These are phyloP conservation scores for Callopanchax toddi DNA, from an alignment of 2,113 vertebrate species.

Conservation along the genomic window DNA sequence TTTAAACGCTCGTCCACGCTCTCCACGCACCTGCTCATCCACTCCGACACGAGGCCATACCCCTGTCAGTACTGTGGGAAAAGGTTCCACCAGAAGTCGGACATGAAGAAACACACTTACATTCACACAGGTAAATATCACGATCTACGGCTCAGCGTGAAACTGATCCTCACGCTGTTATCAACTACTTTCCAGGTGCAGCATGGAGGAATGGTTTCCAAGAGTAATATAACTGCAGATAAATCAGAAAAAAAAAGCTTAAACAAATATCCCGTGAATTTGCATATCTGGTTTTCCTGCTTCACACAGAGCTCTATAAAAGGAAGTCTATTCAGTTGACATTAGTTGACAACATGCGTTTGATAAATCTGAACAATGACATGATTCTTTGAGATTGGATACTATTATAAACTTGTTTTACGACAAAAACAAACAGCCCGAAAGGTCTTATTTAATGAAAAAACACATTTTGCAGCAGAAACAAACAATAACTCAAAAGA, in stretches of 20 bases:
- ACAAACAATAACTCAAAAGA: constrained; percentile 29
- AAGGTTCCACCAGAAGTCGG: constrained; percentile 98
- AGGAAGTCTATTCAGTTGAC: constrained; percentile 39
- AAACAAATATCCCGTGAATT: constrained; percentile 71
- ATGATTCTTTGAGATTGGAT: constrained; percentile 32
- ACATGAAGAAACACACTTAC: constrained; percentile 99
- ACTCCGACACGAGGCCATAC: constrained; percentile 96
- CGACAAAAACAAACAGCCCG: neutral
- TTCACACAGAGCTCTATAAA: constrained; percentile 46
- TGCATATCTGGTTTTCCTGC: constrained; percentile 76
- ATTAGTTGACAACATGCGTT: constrained; percentile 41
- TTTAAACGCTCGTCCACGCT: constrained; percentile 98
- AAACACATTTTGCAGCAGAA: neutral
- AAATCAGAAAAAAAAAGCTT: constrained; percentile 72
- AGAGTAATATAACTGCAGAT: constrained; percentile 67
- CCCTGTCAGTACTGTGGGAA: constrained; percentile 99
- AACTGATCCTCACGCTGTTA: constrained; percentile 4
- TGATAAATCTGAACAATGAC: constrained; percentile 77
- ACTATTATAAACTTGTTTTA: constrained; percentile 20
- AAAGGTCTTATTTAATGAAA: neutral
- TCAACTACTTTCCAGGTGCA: constrained; percentile 47
- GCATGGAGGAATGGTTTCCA: constrained; percentile 46
- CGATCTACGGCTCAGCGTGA: no score
- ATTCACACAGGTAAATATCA: constrained; percentile 90
- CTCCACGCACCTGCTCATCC: constrained; percentile 97